Conservation (phyloP, 2,888 invertebrate genomes). For the Hirudinaria manillensis region DNA sequence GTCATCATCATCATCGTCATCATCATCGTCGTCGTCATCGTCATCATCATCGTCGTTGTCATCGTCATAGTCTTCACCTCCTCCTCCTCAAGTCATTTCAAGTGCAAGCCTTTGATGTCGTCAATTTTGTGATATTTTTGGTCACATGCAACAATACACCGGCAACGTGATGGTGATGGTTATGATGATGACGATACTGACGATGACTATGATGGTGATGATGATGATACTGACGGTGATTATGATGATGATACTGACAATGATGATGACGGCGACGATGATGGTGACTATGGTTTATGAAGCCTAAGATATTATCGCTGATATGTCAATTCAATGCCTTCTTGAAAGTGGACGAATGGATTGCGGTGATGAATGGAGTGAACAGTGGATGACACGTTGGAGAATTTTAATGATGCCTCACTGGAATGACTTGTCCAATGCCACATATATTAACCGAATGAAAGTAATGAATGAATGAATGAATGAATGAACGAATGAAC, state of each 20-base stretch:
- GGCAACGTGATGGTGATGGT: conserved; percentile 11
- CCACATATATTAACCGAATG: too few species aligned
- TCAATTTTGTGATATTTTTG: not conserved
- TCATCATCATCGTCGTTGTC: conserved; percentile 28
- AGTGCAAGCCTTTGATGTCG: not conserved
- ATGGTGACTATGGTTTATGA: conserved; percentile 11
- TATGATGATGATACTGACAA: conserved; percentile 11
- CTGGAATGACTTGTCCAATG: too few species aligned
- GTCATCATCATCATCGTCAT: conserved; percentile 26
- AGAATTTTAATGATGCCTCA: too few species aligned
- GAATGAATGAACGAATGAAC: not conserved
- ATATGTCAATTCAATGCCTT: too few species aligned
- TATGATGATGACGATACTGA: conserved; percentile 20
- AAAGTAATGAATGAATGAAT: not conserved
- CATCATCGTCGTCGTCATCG: conserved; percentile 29
- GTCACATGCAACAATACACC: not conserved
- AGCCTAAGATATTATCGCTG: too few species aligned
- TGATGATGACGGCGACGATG: conserved; percentile 25
- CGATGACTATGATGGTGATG: conserved; percentile 10
- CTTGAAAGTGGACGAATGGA: too few species aligned
- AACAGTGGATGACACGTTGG: too few species aligned
- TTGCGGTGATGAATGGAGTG: too few species aligned
- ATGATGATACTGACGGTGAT: conserved; percentile 20
- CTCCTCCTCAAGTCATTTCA: not conserved
- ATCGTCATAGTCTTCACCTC: not conserved